phyloP scores from a whole-genome alignment of 2,797 vertebrate species.

The Labeo calbasu region DNA sequence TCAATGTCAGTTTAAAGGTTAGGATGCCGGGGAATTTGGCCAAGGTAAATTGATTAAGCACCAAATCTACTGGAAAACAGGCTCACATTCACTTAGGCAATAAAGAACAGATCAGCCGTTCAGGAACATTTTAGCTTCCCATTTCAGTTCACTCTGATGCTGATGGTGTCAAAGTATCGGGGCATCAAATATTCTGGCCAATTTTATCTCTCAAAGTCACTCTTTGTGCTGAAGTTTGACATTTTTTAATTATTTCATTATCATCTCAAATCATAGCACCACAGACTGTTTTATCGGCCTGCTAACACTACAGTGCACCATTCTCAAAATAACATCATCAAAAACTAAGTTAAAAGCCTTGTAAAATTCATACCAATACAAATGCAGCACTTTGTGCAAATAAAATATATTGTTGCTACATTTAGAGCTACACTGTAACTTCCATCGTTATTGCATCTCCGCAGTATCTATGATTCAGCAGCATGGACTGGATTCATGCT shows the following conservation, averaged over 20 bases:
- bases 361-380: background rate
- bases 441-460: background rate
- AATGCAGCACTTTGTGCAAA: background rate
- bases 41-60: conserved; percentile 31
- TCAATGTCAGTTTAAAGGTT: conserved; percentile 36
- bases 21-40: conserved; percentile 38
- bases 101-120: background rate
- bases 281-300: background rate
- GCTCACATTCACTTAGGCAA: conserved; percentile 26
- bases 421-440: background rate
- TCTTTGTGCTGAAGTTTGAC: background rate
- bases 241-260: background rate
- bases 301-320: background rate
- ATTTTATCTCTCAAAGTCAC: background rate
- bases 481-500: background rate
- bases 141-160: conserved; percentile 22
- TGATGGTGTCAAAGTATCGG: background rate
- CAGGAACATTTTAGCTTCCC: background rate
- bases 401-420: background rate
- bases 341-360: background rate
- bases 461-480: conserved; percentile 2
- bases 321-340: background rate
- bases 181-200: background rate
- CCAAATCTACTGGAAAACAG: conserved; percentile 47
- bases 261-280: background rate